Evolutionary conservation across 1,140 invertebrate genomes (phyloP), one percentile per base, ranked within the genome.

Genomic region (Euwallacea fornicatus): DNA sequence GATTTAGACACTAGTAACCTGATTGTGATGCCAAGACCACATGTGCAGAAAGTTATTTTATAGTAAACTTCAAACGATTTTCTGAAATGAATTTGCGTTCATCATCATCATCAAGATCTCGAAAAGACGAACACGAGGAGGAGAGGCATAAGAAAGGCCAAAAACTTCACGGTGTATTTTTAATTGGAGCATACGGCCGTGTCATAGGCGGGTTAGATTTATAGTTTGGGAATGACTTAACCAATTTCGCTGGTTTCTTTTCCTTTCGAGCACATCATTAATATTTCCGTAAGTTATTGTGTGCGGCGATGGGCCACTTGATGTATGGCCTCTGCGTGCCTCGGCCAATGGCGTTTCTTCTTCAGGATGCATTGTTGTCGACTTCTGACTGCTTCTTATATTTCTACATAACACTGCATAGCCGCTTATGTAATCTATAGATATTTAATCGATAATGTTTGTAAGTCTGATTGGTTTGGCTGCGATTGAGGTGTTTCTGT

Each of bases 111-210:
- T 11, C 13, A 10, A 13, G 13, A 50, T 13, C 46, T 56, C 11
- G 54, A 53, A 16, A 55, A 62, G 60, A 62, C 16, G 13, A 55
- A 69, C 21, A 55, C 11, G 54, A 53, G 43, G 43, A 62, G 60
- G 54, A 16, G 13, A 55, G 63, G 44, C 21, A 60, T 33, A 13
- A 42, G 10, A 42, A 62, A 63, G 54, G 47, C 42, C 42, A 10
- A n/a, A 8, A 63, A 69, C 67, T 62, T 69, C 67, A 69, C 67
- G 67, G 67, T 69, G 42, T 44, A 69, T 42, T 69, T 69, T 69
- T 69, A 69, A 69, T 69, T 69, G 67, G 67, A 69, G 67, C 67
- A 69, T 69, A 69, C 56, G 67, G 67, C 59, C 67, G 67, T 63
- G 67, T 69, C 67, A 69, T 63, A 69, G 67, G 44, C 67, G 11